phyloP scores from a whole-genome alignment of 1,140 invertebrate genomes.

The Drosophila lini region DNA sequence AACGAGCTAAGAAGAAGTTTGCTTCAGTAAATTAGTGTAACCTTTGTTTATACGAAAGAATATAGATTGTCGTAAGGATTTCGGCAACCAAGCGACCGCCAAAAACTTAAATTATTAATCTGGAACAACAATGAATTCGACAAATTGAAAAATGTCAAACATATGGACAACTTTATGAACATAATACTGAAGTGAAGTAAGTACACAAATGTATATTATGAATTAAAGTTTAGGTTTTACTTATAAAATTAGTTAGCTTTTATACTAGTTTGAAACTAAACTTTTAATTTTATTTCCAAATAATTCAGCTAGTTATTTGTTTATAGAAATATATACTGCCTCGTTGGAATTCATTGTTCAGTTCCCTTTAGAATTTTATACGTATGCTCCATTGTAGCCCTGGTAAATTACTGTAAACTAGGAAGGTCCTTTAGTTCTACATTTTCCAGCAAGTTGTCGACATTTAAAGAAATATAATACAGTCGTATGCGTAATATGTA shows the following conservation, averaged over 20 bases:
- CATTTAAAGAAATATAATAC: background rate
- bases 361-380: constrained; percentile 17
- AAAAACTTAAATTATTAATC: constrained; percentile 4
- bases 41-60: constrained; percentile 19
- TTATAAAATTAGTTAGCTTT: background rate
- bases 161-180: constrained; percentile 23
- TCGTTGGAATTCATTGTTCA: constrained; percentile 3
- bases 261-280: background rate
- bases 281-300: background rate
- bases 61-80: constrained; percentile 22
- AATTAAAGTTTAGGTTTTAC: background rate
- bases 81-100: constrained; percentile 3
- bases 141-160: constrained; percentile 29
- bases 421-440: background rate
- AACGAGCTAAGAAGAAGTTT: background rate
- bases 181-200: constrained; percentile 49
- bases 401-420: constrained; percentile 15
- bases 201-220: constrained; percentile 25
- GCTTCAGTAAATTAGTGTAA: constrained; percentile 26
- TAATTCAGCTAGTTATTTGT: background rate
- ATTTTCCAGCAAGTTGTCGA: background rate
- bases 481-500: constrained; percentile 48
- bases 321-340: background rate
- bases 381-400: constrained; percentile 68
- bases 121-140: constrained; percentile 23